Conservation (phyloP, 2,113 vertebrate species). For the Prunella fulvescens region DNA sequence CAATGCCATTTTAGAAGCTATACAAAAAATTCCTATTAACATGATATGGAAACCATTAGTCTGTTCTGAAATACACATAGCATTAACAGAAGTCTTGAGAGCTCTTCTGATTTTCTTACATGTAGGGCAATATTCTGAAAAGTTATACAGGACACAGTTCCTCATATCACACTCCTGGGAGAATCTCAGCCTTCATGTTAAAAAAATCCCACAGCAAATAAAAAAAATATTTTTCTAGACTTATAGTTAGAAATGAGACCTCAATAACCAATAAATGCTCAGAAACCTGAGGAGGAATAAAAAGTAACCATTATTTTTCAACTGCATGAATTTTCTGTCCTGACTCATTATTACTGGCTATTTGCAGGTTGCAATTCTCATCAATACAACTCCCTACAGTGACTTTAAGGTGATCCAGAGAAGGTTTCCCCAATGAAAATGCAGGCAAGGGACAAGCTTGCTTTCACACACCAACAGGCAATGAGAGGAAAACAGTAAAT, state of each 20-base stretch:
- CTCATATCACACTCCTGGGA: background rate
- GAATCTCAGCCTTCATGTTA: background rate
- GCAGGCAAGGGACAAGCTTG: background rate
- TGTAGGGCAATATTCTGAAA: background rate
- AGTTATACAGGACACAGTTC: background rate
- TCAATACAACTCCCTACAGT: background rate
- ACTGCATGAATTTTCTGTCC: background rate
- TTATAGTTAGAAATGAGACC: background rate
- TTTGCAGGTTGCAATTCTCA: background rate
- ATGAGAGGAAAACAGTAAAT: slow-evolving; percentile 10
- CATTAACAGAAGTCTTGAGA: background rate
- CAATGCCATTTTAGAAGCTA: background rate
- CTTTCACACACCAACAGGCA: slow-evolving; percentile 4
- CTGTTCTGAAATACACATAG: background rate
- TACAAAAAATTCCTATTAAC: background rate
- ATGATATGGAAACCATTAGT: background rate
- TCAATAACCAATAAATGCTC: background rate
- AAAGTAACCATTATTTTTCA: background rate
- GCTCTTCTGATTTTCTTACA: background rate
- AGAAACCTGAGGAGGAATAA: background rate
- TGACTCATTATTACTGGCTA: background rate
- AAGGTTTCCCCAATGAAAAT: background rate
- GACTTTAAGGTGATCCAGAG: background rate
- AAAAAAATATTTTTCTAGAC: background rate
- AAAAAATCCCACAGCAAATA: background rate